These are phyloP conservation scores for Drosophila truncata DNA, from an alignment of 1,140 invertebrate species.

Conservation along the genomic window DNA sequence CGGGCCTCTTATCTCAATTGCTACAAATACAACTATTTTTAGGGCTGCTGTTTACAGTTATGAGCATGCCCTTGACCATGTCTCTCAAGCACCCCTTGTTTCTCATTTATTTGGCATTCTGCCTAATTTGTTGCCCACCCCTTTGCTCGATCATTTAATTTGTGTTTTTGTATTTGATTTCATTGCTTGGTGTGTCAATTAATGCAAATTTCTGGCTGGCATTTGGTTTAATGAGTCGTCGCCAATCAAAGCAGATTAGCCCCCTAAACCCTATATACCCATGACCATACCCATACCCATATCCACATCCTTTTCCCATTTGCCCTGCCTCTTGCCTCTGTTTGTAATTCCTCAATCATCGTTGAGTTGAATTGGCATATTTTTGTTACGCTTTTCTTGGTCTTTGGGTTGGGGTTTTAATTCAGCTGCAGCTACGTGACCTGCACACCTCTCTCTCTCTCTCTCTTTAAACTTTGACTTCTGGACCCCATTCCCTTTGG, in stretches of 20 bases:
- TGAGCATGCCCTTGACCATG: constrained; percentile 65
- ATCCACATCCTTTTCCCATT: neutral
- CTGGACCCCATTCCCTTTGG: constrained; percentile 5
- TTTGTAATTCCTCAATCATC: constrained; percentile 18
- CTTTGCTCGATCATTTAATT: constrained; percentile 34
- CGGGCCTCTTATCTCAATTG: constrained; percentile 15
- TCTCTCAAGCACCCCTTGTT: neutral
- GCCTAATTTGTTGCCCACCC: constrained; percentile 67
- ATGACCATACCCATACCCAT: neutral
- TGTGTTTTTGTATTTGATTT: constrained; percentile 31
- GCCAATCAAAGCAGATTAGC: constrained; percentile 63
- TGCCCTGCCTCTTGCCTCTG: neutral
- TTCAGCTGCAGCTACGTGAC: constrained; percentile 59
- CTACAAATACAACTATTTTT: constrained; percentile 10
- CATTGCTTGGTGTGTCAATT: constrained; percentile 61
- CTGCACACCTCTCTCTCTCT: constrained; percentile 38
- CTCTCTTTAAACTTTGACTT: constrained; percentile 5
- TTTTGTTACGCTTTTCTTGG: constrained; percentile 26
- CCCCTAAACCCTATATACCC: neutral
- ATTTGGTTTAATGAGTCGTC: constrained; percentile 35
- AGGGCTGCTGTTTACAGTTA: constrained; percentile 46
- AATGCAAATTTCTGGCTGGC: constrained; percentile 55
- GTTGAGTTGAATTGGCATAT: constrained; percentile 58
- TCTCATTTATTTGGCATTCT: constrained; percentile 47
- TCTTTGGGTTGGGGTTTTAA: constrained; percentile 17